These are phyloP conservation scores for Schizopygopsis pylzovi DNA, from an alignment of 2,797 vertebrate genomes.

Conservation along the genomic window DNA sequence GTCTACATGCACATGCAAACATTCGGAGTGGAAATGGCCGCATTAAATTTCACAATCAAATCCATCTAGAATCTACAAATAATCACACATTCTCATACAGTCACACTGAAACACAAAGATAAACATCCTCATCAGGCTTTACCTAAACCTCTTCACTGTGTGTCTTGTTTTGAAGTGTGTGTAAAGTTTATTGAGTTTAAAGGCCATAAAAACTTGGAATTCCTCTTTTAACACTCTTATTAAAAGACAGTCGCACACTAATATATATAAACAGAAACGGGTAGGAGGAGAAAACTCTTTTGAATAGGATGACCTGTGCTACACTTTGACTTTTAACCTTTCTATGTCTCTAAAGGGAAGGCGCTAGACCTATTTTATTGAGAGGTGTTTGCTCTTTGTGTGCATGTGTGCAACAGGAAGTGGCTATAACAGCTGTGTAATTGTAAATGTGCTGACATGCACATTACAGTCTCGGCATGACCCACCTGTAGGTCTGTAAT, in stretches of 20 bases:
- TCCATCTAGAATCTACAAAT: conserved; percentile 28
- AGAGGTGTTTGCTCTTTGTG: conserved; percentile 55
- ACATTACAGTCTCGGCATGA: not conserved
- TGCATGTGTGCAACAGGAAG: conserved; percentile 45
- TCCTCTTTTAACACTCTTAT: conserved; percentile 69
- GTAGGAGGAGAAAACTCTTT: conserved; percentile 12
- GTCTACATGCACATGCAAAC: conserved; percentile 54
- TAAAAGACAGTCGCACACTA: conserved; percentile 24
- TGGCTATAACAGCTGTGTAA: conserved; percentile 29
- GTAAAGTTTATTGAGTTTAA: conserved; percentile 72
- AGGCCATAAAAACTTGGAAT: conserved; percentile 74
- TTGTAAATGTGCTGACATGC: conserved; percentile 6
- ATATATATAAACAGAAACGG: conserved; percentile 35
- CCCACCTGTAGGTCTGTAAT: not conserved
- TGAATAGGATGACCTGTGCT: conserved; percentile 52
- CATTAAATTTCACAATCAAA: not conserved
- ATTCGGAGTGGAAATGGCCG: conserved; percentile 11
- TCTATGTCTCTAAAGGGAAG: conserved; percentile 38
- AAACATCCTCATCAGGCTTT: conserved; percentile 14
- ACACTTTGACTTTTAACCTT: conserved; percentile 59
- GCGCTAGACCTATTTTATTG: conserved; percentile 47
- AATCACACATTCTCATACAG: not conserved
- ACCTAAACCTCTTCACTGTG: not conserved
- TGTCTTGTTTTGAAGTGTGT: conserved; percentile 53
- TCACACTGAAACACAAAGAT: conserved; percentile 9